Evolutionary conservation across 2,113 vertebrate species (phyloP), one percentile per base, ranked within the genome.

Genomic region (Rhynchopsitta pachyrhyncha): DNA sequence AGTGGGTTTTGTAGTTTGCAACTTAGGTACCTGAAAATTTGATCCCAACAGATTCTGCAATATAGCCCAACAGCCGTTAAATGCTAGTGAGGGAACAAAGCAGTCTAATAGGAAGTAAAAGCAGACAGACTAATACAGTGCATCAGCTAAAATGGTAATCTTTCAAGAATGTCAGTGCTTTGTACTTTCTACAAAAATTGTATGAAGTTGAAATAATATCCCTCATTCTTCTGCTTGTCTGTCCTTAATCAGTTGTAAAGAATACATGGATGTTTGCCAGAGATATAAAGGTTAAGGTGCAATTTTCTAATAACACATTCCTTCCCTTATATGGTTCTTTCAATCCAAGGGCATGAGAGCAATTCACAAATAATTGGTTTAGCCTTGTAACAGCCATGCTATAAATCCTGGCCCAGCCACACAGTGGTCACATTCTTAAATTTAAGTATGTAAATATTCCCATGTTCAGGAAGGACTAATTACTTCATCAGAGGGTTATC

Each of bases 351-450:
- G 52, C 92, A 94, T 81, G 86, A 91, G 66, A 96, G 86, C 88
- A 96, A 90, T 93, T 96, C 91, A 91, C 90, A 96, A 96, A 95
- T 94, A 94, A 95, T 95, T 94, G 91, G 86, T 96, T 96, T 94
- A 96, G 88, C 86, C 92, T 95, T 86, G 44, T 94, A 87, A 82
- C 41, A 84, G 33, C 69, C 66, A 28, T 70, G 81, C 77, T 87
- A 66, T 95, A 88, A 94, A 96, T 88, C 84, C 68, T 92, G 55
- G 22, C 37, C 69, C 44, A 73, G 59, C 47, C 39, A 73, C 18
- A 18, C 3, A 62, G 47, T 62, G 52, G 64, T 77, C 69, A 42
- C 64, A 82, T 90, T 90, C 79, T 88, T 84, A 93, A 92, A 93
- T 92, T 81, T 88, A 90, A 81, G 68, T 81, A 35, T 75, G 76